Base-by-base conservation (phyloP, 2,113 vertebrate species). In the Centropus unirufus region DNA sequence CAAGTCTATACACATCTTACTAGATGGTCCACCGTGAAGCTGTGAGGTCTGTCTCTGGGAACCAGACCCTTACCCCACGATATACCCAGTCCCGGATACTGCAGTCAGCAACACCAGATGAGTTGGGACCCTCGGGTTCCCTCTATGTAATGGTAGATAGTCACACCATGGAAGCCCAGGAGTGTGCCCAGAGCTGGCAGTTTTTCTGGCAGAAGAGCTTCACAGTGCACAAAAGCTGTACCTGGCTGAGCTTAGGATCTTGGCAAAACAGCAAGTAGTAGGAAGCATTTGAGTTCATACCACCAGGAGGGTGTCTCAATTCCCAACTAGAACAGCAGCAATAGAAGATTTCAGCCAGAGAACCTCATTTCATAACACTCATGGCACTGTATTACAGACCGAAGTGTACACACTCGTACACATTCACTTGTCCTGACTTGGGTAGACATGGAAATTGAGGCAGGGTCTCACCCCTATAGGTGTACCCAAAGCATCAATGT, bases 161-260 rank as follows among this genome's bases (percentile, higher is more conserved):
- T 39, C 57, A 57, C 54, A 51, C 13, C 9, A 3, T 0, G 15
- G 15, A 32, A 90, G 51, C 14, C 49, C 72, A 24, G 30, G 5
- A 74, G 3, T 0, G 0, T 39, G 13, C 21, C 36, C 67, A 39
- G 39, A 18, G 32, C 6, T 49, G 32, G 20, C 1, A 1, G 8
- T 24, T 87, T 46, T 55, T 30, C 30, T 69, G 15, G 5, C 22
- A 66, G 46, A 58, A 93, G 4, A 16, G 2, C 9, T 80, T 69
- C 13, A 16, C 14, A 44, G 22, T 4, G 46, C 51, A n/a, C 0
- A 0, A 70, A 46, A 74, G 5, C 12, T 67, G 36, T 22, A 42
- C 12, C 24, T 39, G 17, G 91, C 24, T 42, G 20, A 92, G 39
- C 40, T 69, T 14, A 2, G 18, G 21, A 80, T 9, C 2, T 77